Evolutionary conservation across 2,888 invertebrate genomes (phyloP).

Genomic region (Oxycera nigricornis): DNA sequence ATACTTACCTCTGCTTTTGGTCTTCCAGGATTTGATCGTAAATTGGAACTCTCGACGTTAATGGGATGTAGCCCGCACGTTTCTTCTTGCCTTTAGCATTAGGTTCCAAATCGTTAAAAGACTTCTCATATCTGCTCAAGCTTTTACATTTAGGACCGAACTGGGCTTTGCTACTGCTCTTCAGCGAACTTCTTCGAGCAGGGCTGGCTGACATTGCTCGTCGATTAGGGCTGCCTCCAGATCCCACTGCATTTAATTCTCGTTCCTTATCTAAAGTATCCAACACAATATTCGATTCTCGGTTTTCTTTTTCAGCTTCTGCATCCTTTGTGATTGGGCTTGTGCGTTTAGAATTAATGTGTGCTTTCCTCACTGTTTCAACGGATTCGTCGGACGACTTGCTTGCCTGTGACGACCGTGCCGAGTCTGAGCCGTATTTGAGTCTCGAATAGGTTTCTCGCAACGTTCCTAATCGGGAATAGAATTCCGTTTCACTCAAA

Average conservation of each 20-base stretch:
- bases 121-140: neutral
- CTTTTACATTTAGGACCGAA: neutral
- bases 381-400: conserved; percentile 38
- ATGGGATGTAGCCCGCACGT: conserved; percentile 70
- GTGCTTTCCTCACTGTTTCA: conserved; percentile 3
- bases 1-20: conserved; percentile 71
- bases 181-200: conserved; percentile 59
- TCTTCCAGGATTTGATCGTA: conserved; percentile 76
- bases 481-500: conserved; percentile 77
- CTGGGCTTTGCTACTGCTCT: neutral
- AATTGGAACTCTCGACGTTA: conserved; percentile 74
- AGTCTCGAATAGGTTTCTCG: conserved; percentile 63
- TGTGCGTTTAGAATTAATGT: no score
- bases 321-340: neutral
- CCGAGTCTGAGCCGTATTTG: conserved; percentile 51
- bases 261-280: neutral
- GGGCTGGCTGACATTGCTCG: conserved; percentile 69
- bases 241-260: neutral
- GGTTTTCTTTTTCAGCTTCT: neutral
- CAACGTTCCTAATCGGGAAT: conserved; percentile 71
- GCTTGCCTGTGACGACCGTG: conserved; percentile 50
- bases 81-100: conserved; percentile 64
- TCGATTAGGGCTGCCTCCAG: neutral
- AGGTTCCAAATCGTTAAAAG: neutral
- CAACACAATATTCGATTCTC: neutral